Conservation (phyloP, 2,888 invertebrate species). For the Drosophila hamatofila region DNA sequence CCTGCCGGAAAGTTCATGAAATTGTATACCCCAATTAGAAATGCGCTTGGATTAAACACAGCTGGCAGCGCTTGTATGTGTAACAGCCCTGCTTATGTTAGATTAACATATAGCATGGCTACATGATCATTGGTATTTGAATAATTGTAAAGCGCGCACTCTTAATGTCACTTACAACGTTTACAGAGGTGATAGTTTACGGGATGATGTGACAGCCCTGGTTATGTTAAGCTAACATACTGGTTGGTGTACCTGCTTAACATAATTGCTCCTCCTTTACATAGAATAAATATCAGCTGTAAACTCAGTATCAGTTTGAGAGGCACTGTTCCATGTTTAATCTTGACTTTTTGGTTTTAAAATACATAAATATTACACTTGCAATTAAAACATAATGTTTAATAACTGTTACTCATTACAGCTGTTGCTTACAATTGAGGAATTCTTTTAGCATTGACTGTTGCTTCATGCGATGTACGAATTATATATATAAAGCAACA, state of each 20-base stretch:
- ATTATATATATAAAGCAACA: neutral
- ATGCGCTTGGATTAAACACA: neutral
- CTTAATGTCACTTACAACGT: too few species aligned
- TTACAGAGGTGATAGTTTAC: neutral
- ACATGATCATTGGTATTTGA: constrained; percentile 10
- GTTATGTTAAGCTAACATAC: neutral
- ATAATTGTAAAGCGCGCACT: constrained; percentile 11
- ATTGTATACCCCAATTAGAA: neutral
- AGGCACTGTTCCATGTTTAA: neutral
- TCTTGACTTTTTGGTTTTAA: neutral
- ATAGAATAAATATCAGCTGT: constrained; percentile 1
- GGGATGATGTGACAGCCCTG: neutral
- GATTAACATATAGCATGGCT: constrained; percentile 23
- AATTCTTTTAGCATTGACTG: too few species aligned
- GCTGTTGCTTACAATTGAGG: neutral
- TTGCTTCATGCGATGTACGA: neutral
- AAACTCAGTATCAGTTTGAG: constrained; percentile 8
- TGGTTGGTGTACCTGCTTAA: constrained; percentile 15
- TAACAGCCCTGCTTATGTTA: constrained; percentile 2
- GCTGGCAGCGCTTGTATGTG: neutral
- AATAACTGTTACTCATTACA: neutral
- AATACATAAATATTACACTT: neutral
- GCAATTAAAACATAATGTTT: neutral
- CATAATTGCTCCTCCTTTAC: constrained; percentile 20
- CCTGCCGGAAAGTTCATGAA: neutral